These are phyloP conservation scores for Eilema sororculum DNA, from an alignment of 2,888 invertebrate genomes.

Conservation along the genomic window DNA sequence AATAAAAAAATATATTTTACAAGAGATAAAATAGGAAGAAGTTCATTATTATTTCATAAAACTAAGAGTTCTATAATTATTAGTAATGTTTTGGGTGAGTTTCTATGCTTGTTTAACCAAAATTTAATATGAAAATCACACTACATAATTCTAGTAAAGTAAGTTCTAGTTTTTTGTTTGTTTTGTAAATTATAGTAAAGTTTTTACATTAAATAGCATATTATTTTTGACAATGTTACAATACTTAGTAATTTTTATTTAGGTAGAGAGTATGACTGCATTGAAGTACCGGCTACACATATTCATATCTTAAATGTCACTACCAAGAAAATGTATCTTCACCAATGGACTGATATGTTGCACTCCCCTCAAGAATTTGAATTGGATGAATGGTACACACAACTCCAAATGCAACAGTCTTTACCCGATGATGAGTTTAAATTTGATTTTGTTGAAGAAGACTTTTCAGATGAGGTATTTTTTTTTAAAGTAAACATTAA, in stretches of 20 bases:
- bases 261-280: slow-evolving; percentile 76
- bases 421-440: slow-evolving; percentile 72
- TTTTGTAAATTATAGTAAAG: neutral
- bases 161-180: too few species aligned
- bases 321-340: slow-evolving; percentile 61
- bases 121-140: too few species aligned
- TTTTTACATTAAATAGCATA: neutral
- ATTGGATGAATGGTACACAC: slow-evolving; percentile 65
- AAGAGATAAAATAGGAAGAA: slow-evolving; percentile 94
- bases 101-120: neutral
- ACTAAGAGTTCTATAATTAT: slow-evolving; percentile 73
- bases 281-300: slow-evolving; percentile 89
- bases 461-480: slow-evolving; percentile 61
- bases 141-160: too few species aligned
- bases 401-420: slow-evolving; percentile 66
- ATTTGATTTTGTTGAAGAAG: slow-evolving; percentile 52
- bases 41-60: slow-evolving; percentile 91
- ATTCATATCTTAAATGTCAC: slow-evolving; percentile 85
- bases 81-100: slow-evolving; percentile 85
- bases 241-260: neutral
- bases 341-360: slow-evolving; percentile 64
- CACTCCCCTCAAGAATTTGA: slow-evolving; percentile 55
- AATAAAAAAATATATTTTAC: slow-evolving; percentile 91
- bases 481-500: neutral
- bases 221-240: neutral